phyloP scores from a whole-genome alignment of 2,888 invertebrate genomes.

The Polydrusus pterygomalis region DNA sequence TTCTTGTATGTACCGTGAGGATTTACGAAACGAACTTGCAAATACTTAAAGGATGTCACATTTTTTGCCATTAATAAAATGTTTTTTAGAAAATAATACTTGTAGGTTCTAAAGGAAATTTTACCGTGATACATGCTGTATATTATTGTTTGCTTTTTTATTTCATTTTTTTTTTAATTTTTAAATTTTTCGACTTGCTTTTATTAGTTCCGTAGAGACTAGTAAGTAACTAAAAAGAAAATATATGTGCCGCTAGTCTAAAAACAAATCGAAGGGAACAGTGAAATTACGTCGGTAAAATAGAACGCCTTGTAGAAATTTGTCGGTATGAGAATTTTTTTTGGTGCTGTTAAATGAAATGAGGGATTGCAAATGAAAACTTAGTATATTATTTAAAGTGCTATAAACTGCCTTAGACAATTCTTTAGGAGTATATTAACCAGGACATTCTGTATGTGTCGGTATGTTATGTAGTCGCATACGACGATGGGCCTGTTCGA shows the following conservation, averaged over 20 bases:
- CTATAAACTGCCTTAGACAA: no score
- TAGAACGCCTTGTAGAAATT: background rate
- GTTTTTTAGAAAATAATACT: slow-evolving; percentile 4
- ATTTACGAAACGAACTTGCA: no score
- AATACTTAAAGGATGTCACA: no score
- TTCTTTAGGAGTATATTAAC: no score
- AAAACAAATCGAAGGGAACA: slow-evolving; percentile 49
- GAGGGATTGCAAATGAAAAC: background rate
- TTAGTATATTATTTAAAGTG: no score
- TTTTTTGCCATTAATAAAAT: no score
- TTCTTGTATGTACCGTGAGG: no score
- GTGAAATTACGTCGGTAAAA: slow-evolving; percentile 25
- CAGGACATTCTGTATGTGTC: no score
- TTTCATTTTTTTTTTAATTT: slow-evolving; percentile 1
- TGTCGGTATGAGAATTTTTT: background rate
- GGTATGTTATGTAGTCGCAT: no score
- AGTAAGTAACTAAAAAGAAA: slow-evolving; percentile 65
- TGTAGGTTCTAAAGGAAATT: background rate
- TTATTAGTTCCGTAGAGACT: slow-evolving; percentile 61
- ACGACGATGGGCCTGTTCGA: no score
- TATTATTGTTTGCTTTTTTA: background rate
- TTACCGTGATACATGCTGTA: slow-evolving; percentile 19
- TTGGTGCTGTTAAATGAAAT: background rate
- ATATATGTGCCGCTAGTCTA: slow-evolving; percentile 68
- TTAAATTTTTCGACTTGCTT: slow-evolving; percentile 17